phyloP scores from a whole-genome alignment of 2,888 invertebrate species.

The Eurytoma californica region DNA sequence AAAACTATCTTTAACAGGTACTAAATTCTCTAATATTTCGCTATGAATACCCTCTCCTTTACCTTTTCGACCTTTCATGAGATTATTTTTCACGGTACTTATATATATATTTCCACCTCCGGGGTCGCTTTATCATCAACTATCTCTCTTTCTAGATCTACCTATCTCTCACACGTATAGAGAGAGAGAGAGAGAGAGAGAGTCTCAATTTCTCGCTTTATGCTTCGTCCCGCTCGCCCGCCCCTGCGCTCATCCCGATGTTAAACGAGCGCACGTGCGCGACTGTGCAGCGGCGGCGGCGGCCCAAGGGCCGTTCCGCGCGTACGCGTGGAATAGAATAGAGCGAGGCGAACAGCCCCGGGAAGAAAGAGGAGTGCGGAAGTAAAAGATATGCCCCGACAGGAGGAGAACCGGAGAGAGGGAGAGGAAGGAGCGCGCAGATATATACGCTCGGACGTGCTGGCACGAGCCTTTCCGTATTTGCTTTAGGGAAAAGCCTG shows the following conservation, averaged over 20 bases:
- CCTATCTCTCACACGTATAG: conserved; percentile 47
- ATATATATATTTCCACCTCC: conserved; percentile 24
- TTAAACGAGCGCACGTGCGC: conserved; percentile 54
- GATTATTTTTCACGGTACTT: conserved; percentile 33
- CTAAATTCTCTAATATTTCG: conserved; percentile 2
- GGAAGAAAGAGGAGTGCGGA: conserved; percentile 31
- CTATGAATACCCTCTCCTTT: not conserved
- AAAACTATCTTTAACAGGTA: conserved; percentile 8
- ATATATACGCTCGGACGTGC: conserved; percentile 30
- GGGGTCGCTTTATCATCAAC: conserved; percentile 48
- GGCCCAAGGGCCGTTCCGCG: conserved; percentile 35
- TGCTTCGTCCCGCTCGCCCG: conserved; percentile 22
- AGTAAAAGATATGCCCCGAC: conserved; percentile 42
- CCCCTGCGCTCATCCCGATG: conserved; percentile 55
- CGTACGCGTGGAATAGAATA: conserved; percentile 9
- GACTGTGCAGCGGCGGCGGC: conserved; percentile 17
- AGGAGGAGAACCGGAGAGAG: not conserved
- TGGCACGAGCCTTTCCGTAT: conserved; percentile 41
- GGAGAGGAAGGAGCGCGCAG: not conserved
- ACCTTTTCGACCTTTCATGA: conserved; percentile 23
- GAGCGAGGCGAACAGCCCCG: conserved; percentile 1
- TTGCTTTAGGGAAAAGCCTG: conserved; percentile 44
- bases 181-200: conserved; percentile 11
- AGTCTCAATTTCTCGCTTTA: conserved; percentile 49
- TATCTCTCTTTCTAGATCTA: conserved; percentile 49